A percentile compares a stretch with the other conserved stretches of the same genome.
These are phyloP conservation scores for Leptopilina myrica DNA, from an alignment of 2,888 invertebrate genomes.

Conservation along the genomic window DNA sequence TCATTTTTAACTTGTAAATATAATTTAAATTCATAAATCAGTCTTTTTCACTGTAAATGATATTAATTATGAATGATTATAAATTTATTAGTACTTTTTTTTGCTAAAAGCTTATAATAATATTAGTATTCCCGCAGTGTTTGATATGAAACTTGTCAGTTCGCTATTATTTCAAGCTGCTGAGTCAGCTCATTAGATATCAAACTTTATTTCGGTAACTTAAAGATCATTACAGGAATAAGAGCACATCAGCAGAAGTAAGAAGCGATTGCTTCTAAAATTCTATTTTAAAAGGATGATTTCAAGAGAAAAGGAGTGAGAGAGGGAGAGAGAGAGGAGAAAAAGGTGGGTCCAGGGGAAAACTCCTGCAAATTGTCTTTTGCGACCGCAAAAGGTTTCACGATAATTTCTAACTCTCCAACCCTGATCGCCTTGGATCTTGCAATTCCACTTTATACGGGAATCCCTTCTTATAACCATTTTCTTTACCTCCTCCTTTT, in stretches of 20 bases:
- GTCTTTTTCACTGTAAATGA: too few relatives aligned
- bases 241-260: slow-evolving; percentile 6
- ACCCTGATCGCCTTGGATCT: slow-evolving; percentile 9
- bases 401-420: slow-evolving; percentile 24
- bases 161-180: neutral
- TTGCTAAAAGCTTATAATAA: neutral
- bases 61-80: too few relatives aligned
- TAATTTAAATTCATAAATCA: too few relatives aligned
- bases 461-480: neutral
- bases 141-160: slow-evolving; percentile 3
- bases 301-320: neutral
- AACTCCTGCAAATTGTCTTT: slow-evolving; percentile 21
- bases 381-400: slow-evolving; percentile 13
- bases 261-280: slow-evolving; percentile 24
- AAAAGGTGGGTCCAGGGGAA: slow-evolving; percentile 3
- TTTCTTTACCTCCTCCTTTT: neutral
- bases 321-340: too few relatives aligned
- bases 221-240: slow-evolving; percentile 2
- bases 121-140: neutral
- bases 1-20: too few relatives aligned
- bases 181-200: slow-evolving; percentile 22
- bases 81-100: neutral
- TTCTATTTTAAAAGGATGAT: slow-evolving; percentile 9
- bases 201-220: slow-evolving; percentile 5
- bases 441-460: slow-evolving; percentile 28